These are phyloP conservation scores for Morpho helenor DNA, from an alignment of 2,888 invertebrate species.

Conservation along the genomic window DNA sequence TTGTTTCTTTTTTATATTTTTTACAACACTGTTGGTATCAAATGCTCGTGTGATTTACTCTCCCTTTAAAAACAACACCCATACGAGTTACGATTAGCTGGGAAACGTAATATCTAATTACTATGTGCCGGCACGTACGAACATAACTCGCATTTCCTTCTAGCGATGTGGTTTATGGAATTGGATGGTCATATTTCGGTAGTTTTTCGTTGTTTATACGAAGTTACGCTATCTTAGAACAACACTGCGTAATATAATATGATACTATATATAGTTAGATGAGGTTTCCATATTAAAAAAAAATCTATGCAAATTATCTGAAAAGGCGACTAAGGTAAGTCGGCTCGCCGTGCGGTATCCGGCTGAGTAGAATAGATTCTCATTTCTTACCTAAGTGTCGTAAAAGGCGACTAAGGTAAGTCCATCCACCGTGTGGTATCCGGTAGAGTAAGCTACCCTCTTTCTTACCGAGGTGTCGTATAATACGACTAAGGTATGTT, in stretches of 20 bases:
- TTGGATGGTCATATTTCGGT: slow-evolving; percentile 77
- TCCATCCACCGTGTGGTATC: too few relatives aligned
- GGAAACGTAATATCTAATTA: slow-evolving; percentile 76
- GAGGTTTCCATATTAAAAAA: too few relatives aligned
- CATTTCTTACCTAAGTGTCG: too few relatives aligned
- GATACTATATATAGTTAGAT: slow-evolving; percentile 36
- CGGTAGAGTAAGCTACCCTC: too few relatives aligned
- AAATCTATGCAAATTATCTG: slow-evolving; percentile 16
- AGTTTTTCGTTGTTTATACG: slow-evolving; percentile 62
- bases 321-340: too few relatives aligned
- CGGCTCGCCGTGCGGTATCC: too few relatives aligned
- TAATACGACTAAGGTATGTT: too few relatives aligned
- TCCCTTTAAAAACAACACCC: slow-evolving; percentile 78
- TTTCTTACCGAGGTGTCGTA: too few relatives aligned
- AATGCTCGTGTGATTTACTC: slow-evolving; percentile 70
- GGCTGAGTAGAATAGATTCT: too few relatives aligned
- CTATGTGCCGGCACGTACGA: slow-evolving; percentile 75
- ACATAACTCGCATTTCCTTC: slow-evolving; percentile 74
- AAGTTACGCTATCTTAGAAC: slow-evolving; percentile 61
- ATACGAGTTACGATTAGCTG: slow-evolving; percentile 76
- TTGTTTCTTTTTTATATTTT: slow-evolving; percentile 68
- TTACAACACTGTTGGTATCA: slow-evolving; percentile 62
- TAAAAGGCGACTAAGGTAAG: too few relatives aligned
- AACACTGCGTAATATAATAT: slow-evolving; percentile 60
- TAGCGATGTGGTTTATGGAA: slow-evolving; percentile 76